Evolutionary conservation across 2,113 vertebrate genomes (phyloP), one percentile per base, ranked within the genome.

Genomic region (Syngnathus floridae): DNA sequence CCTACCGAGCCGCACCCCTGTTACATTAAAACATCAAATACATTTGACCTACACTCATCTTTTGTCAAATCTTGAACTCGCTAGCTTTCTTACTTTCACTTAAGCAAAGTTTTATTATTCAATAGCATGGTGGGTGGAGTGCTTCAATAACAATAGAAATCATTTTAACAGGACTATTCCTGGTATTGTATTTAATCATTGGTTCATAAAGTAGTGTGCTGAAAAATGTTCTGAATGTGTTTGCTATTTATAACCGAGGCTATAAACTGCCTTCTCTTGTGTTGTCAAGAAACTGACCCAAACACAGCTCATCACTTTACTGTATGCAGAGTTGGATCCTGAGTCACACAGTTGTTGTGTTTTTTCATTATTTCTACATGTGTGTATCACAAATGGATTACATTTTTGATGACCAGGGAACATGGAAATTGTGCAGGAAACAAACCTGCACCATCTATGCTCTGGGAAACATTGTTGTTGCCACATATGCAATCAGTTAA

Each of bases 401-500:
- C 26, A 55, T n/a, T 5, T 49, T 37, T 14, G 36, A 67, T 36
- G 38, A 59, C 46, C 41, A 22, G 8, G 13, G 26, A 31, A 31
- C 26, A 31, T 31, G 26, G 26, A 31, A 31, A 31, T 31, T 31
- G 26, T 31, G 26, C 26, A 31, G 3, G 26, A 31, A 31, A 31
- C 26, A 31, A 31, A 31, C 26, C 26, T 26, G 26, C 26, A 26
- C 26, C 26, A 31, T 26, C 10, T 45, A 21, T 26, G 7, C 43
- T 70, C 21, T n/a, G 17, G 3, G n/a, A 72, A 49, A 60, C 21
- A 7, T 63, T 69, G 64, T 48, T 43, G 3, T 49, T 78, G 31
- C 67, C 82, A 80, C 64, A 62, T 82, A 76, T n/a, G 59, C 54
- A 63, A 65, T 87, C 82, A 62, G 41, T 68, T 71, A 38, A 54